Evolutionary conservation across 2,797 vertebrate species (phyloP), one percentile per base, ranked within the genome.

Genomic region (Perodicticus potto): DNA sequence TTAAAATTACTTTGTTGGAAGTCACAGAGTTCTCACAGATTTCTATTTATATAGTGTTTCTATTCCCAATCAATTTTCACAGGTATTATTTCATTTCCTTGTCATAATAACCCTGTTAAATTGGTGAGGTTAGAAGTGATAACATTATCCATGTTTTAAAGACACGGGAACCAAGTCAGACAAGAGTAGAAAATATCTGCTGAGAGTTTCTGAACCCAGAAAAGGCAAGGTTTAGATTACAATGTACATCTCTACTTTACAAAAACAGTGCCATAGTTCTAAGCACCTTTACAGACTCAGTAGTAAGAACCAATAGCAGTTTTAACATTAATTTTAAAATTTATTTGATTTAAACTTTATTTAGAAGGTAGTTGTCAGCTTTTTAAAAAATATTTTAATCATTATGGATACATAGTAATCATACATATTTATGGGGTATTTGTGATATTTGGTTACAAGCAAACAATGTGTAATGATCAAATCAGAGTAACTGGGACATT

Each of bases 1-100:
- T 77, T 70, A 93, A 88, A 86, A 82, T 88, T 67, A 65, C 34
- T 13, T 27, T 84, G 3, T 74, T 86, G 86, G 49, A 96, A 89
- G 12, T 45, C 20, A 91, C 5, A n/a, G 55, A 5, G 7, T 73
- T n/a, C 32, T 72, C 40, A 86, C 2, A 73, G 37, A 78, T 82
- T 89, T 5, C 16, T 37, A 17, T 59, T 82, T 65, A 53, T 53
- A 25, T n/a, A 65, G 19, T 65, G 32, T 5, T 73, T 89, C 27
- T 43, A 70, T 77, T 65, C 2, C 14, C 43, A 86, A 90, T 90
- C 45, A 91, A 37, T 70, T 86, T 82, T 83, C 27, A 65, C 0
- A 67, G 40, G 9, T 17, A 43, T 89, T 84, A 29, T 85, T 96
- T 89, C 59, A 94, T 92, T 74, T 92, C 20, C 1, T 87, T 20